Conservation (phyloP, 2,888 invertebrate genomes). For the Caenorhabditis sp. region DNA sequence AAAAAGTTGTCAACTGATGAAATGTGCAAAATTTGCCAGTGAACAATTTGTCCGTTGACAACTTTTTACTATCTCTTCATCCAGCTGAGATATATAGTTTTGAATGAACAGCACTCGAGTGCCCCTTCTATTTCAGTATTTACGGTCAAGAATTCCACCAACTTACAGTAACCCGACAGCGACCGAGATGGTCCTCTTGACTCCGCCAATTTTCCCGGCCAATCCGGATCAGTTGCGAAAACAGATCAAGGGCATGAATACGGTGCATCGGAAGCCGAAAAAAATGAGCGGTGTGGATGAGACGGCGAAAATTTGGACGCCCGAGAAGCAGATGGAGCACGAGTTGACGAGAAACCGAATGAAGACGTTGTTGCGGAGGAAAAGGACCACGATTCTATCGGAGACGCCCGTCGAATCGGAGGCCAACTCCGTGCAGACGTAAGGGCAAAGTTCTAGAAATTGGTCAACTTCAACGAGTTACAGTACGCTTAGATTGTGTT, state of each 20-base stretch:
- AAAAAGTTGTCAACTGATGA: no score
- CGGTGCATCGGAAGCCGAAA: constrained; percentile 42
- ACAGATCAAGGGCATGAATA: constrained; percentile 51
- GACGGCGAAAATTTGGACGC: constrained; percentile 53
- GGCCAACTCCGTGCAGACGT: constrained; percentile 38
- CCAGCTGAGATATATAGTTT: no score
- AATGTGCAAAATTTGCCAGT: no score
- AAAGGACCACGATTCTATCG: constrained; percentile 47
- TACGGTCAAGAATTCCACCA: no score
- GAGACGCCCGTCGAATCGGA: constrained; percentile 52
- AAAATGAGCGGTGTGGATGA: constrained; percentile 44
- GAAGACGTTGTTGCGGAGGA: constrained; percentile 57
- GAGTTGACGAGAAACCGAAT: constrained; percentile 69
- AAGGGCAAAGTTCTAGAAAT: no score
- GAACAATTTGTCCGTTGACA: no score
- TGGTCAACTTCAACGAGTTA: no score
- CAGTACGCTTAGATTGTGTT: no score
- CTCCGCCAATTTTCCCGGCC: constrained; percentile 42
- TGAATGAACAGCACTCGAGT: no score
- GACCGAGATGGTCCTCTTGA: constrained; percentile 47
- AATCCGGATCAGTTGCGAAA: constrained; percentile 45
- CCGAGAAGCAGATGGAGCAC: constrained; percentile 69
- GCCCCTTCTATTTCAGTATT: no score
- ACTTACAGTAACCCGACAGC: constrained; percentile 51
- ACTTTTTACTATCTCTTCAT: no score